Evolutionary conservation across 2,888 invertebrate genomes (phyloP).

Genomic region (Drosophila diplacantha): DNA sequence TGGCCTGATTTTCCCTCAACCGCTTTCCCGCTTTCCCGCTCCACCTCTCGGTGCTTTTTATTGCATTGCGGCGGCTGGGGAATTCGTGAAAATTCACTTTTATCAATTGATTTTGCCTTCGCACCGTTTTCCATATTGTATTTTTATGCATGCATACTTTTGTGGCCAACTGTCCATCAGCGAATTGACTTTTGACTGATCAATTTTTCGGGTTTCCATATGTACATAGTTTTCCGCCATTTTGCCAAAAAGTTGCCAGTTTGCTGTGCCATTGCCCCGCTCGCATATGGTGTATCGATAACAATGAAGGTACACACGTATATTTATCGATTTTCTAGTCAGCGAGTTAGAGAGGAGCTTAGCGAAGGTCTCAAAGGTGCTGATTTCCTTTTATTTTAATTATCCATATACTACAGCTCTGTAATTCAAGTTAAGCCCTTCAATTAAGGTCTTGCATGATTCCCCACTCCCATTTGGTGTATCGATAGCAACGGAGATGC

Average conservation of each 20-base stretch:
- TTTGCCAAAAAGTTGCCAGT: not conserved
- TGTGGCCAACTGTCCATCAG: slow-evolving; percentile 23
- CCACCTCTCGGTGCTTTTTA: not conserved
- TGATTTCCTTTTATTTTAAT: too few relatives aligned
- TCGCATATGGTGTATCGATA: not conserved
- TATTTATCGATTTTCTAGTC: not conserved
- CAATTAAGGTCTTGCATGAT: too few relatives aligned
- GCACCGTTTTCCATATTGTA: slow-evolving; percentile 16
- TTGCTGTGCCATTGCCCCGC: too few relatives aligned
- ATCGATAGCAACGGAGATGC: too few relatives aligned
- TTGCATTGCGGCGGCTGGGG: slow-evolving; percentile 14
- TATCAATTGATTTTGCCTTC: slow-evolving; percentile 40
- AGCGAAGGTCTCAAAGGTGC: not conserved
- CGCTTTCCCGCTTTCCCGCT: not conserved
- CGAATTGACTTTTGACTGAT: slow-evolving; percentile 34
- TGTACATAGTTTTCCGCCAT: not conserved
- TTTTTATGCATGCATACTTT: slow-evolving; percentile 13
- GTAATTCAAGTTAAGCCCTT: too few relatives aligned
- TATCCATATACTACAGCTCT: too few relatives aligned
- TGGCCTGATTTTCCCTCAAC: slow-evolving; percentile 10
- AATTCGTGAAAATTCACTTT: slow-evolving; percentile 33
- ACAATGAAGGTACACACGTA: not conserved
- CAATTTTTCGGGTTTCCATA: slow-evolving; percentile 1
- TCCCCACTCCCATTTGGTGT: too few relatives aligned
- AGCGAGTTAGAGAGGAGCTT: not conserved